Percentiles rank a stretch among this genome's conserved stretches.
phyloP scores from a whole-genome alignment of 2,888 invertebrate species.

The Lepidocyrtoides sp. region DNA sequence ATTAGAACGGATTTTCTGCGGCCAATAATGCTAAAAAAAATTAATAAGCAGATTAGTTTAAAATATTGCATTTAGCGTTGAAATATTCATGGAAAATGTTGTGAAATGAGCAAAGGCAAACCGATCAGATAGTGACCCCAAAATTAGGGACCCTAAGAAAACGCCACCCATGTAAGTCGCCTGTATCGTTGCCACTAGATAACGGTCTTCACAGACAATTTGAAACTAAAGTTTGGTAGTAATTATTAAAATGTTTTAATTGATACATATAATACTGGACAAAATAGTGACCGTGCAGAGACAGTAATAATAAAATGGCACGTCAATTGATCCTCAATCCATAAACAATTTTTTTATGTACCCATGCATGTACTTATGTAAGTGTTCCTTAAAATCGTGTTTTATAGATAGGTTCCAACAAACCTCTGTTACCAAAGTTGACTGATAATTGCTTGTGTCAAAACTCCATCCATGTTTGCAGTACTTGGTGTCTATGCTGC shows the following conservation, averaged over 20 bases:
- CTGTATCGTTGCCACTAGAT: slow-evolving; percentile 83
- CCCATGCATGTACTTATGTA: too few species aligned
- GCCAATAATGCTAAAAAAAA: slow-evolving; percentile 78
- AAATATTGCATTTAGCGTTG: neutral
- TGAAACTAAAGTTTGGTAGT: slow-evolving; percentile 77
- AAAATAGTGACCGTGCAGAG: too few species aligned
- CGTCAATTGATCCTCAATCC: too few species aligned
- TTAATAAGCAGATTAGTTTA: neutral
- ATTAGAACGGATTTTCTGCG: slow-evolving; percentile 81
- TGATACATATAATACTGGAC: neutral
- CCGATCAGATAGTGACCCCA: slow-evolving; percentile 83
- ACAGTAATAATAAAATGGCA: too few species aligned
- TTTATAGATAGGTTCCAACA: neutral
- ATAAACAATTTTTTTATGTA: too few species aligned
- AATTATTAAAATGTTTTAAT: too few species aligned
- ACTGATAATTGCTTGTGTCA: slow-evolving; percentile 59
- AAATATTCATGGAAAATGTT: neutral
- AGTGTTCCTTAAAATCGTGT: too few species aligned
- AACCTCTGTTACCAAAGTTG: slow-evolving; percentile 72
- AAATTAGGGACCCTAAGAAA: slow-evolving; percentile 80
- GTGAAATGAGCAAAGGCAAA: slow-evolving; percentile 52
- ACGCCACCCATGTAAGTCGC: slow-evolving; percentile 84
- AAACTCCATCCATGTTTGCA: slow-evolving; percentile 70
- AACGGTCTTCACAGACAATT: slow-evolving; percentile 81
- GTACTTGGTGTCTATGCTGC: neutral